Evolutionary conservation across 1,140 invertebrate species (phyloP).

Genomic region (Calycopis cecrops): DNA sequence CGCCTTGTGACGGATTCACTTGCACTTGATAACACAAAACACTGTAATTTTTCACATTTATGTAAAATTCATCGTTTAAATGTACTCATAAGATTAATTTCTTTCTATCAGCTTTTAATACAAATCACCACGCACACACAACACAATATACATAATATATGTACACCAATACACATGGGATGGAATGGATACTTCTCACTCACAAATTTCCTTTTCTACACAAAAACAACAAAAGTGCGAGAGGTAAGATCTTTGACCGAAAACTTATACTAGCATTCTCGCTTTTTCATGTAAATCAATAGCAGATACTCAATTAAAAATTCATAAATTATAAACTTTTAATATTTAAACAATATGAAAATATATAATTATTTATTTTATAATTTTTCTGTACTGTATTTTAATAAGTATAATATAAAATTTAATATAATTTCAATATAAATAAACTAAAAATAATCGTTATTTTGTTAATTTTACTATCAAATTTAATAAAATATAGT

Average conservation of each 20-base stretch:
- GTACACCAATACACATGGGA: conserved; percentile 57
- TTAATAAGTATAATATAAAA: too few relatives aligned
- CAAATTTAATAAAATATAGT: too few relatives aligned
- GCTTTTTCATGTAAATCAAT: conserved; percentile 8
- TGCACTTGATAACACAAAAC: conserved; percentile 70
- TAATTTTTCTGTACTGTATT: too few relatives aligned
- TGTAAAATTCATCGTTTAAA: conserved; percentile 67
- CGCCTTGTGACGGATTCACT: conserved; percentile 71
- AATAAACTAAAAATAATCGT: too few relatives aligned
- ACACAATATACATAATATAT: conserved; percentile 71
- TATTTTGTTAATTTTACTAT: too few relatives aligned
- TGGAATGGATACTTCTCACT: conserved; percentile 45
- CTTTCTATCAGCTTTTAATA: conserved; percentile 71
- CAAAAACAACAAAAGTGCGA: conserved; percentile 54
- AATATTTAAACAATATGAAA: too few relatives aligned
- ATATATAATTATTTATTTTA: too few relatives aligned
- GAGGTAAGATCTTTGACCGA: conserved; percentile 46
- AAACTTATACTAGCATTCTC: conserved; percentile 28
- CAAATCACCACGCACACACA: conserved; percentile 75
- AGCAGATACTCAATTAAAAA: background rate
- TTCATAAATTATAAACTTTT: too few relatives aligned
- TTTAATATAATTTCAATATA: too few relatives aligned
- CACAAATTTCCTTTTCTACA: conserved; percentile 56
- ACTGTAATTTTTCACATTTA: conserved; percentile 69
- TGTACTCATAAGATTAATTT: conserved; percentile 67